These are phyloP conservation scores for Sylvicola cinctus DNA, from an alignment of 2,888 invertebrate genomes.

Conservation along the genomic window DNA sequence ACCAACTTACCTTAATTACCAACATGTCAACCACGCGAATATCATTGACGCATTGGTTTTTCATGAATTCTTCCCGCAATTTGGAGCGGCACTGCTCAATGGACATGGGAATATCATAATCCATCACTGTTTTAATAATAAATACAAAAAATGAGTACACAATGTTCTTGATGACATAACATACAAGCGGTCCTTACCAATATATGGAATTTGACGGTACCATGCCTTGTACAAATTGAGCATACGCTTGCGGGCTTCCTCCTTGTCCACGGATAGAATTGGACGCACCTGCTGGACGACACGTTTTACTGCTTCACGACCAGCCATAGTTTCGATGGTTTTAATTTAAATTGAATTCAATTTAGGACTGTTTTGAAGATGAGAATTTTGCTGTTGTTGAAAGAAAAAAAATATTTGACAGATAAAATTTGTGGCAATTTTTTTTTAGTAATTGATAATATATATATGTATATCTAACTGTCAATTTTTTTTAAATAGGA, in stretches of 20 bases:
- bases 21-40: slow-evolving; percentile 79
- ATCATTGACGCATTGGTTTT: slow-evolving; percentile 59
- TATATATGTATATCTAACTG: no score
- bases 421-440: no score
- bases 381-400: no score
- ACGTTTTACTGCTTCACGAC: slow-evolving; percentile 27
- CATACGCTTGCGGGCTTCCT: slow-evolving; percentile 65
- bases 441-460: no score
- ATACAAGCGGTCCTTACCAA: slow-evolving; percentile 38
- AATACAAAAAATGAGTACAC: no score
- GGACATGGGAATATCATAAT: slow-evolving; percentile 63
- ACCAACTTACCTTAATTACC: slow-evolving; percentile 70
- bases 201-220: slow-evolving; percentile 77
- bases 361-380: no score
- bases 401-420: no score
- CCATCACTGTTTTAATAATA: slow-evolving; percentile 41
- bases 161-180: slow-evolving; percentile 2
- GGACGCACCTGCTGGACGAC: slow-evolving; percentile 57
- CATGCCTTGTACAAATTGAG: slow-evolving; percentile 81
- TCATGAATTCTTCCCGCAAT: slow-evolving; percentile 56
- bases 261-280: slow-evolving; percentile 53
- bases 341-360: no score
- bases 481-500: no score
- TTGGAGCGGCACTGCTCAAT: slow-evolving; percentile 46
- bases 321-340: slow-evolving; percentile 7